phyloP scores from a whole-genome alignment of 2,888 invertebrate species.

The Trimorus sp. region DNA sequence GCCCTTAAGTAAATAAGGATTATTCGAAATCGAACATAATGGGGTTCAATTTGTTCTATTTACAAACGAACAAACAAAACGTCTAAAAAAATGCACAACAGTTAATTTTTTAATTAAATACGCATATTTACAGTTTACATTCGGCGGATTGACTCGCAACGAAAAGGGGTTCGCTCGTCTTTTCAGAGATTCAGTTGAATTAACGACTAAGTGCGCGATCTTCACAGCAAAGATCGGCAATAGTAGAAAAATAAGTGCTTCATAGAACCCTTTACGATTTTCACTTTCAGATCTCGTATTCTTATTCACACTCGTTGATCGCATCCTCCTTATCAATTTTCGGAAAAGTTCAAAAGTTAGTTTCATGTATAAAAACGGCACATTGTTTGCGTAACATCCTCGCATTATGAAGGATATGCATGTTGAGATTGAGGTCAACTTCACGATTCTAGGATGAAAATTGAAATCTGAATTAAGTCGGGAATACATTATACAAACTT shows the following conservation, averaged over 20 bases:
- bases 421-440: not conserved
- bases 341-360: not conserved
- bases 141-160: slow-evolving; percentile 24
- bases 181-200: not conserved
- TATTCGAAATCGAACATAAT: slow-evolving; percentile 65
- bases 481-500: no score
- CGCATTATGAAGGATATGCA: not conserved
- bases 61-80: slow-evolving; percentile 42
- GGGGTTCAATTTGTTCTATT: slow-evolving; percentile 52
- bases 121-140: slow-evolving; percentile 68
- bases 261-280: not conserved
- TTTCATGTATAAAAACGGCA: not conserved
- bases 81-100: slow-evolving; percentile 33
- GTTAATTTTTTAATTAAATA: slow-evolving; percentile 38
- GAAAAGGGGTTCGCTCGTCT: not conserved
- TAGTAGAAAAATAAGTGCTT: slow-evolving; percentile 68
- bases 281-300: slow-evolving; percentile 7
- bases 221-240: slow-evolving; percentile 77
- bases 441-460: no score
- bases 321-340: no score
- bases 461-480: no score
- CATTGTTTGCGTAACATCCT: not conserved
- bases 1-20: slow-evolving; percentile 62
- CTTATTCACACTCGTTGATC: no score
- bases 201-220: slow-evolving; percentile 76